These are phyloP conservation scores for Indicator maculatus DNA, from an alignment of 2,113 vertebrate genomes.

Conservation along the genomic window DNA sequence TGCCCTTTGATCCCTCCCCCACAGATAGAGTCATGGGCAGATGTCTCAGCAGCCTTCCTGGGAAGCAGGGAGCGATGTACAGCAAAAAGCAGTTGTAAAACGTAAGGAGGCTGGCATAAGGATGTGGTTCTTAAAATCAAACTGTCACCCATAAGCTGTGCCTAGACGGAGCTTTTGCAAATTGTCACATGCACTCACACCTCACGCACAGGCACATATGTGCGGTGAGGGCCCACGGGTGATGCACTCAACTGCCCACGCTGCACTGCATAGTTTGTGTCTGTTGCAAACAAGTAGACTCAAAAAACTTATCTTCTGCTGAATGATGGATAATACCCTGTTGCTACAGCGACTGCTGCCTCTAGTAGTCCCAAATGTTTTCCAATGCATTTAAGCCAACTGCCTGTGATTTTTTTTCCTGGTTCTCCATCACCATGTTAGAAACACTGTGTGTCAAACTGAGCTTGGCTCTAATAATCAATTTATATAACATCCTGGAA, in stretches of 20 bases:
- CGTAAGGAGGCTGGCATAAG: neutral
- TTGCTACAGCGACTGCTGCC: constrained; percentile 4
- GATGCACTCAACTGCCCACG: neutral
- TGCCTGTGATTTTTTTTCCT: neutral
- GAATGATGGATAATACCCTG: neutral
- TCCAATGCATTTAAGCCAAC: neutral
- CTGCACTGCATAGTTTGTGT: neutral
- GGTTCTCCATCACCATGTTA: neutral
- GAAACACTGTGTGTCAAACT: constrained; percentile 12
- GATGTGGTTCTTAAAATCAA: constrained; percentile 6
- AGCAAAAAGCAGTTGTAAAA: neutral
- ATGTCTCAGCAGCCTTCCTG: neutral
- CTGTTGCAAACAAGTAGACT: neutral
- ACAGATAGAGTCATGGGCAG: neutral
- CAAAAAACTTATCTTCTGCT: neutral
- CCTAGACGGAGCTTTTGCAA: constrained; percentile 11
- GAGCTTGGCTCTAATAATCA: neutral
- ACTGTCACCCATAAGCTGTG: constrained; percentile 1
- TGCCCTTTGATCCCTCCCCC: neutral
- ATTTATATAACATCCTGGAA: constrained; percentile 20
- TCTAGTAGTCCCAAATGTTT: constrained; percentile 15
- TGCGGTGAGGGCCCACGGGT: neutral
- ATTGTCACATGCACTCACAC: constrained; percentile 7
- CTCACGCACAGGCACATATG: neutral
- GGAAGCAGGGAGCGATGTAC: neutral